phyloP scores from a whole-genome alignment of 2,888 invertebrate genomes.

The Baccha elongata region DNA sequence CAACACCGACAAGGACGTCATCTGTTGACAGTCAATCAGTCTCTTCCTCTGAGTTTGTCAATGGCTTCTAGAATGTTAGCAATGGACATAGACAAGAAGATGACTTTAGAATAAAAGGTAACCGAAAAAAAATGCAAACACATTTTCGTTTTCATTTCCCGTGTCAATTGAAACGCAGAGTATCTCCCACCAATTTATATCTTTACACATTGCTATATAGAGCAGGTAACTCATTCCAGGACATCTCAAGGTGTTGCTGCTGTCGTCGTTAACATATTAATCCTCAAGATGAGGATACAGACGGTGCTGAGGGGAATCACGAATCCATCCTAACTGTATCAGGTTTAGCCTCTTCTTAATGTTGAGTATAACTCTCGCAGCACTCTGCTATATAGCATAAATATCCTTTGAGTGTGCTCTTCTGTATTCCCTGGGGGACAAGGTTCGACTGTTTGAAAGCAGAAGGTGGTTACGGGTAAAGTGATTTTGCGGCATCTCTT shows the following conservation, averaged over 20 bases:
- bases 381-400: conserved; percentile 3
- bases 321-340: conserved; percentile 6
- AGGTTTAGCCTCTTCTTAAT: conserved; percentile 43
- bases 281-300: conserved; percentile 34
- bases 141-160: conserved; percentile 72
- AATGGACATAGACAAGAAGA: conserved; percentile 49
- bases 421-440: conserved; percentile 44
- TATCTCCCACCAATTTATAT: neutral
- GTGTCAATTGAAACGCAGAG: conserved; percentile 45
- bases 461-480: conserved; percentile 68
- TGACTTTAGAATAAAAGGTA: conserved; percentile 18
- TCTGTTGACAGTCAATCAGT: conserved; percentile 72
- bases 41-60: conserved; percentile 30
- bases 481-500: conserved; percentile 72
- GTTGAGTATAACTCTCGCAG: conserved; percentile 42
- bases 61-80: conserved; percentile 30
- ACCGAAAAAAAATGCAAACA: conserved; percentile 33
- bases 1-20: conserved; percentile 35
- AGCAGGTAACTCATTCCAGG: conserved; percentile 20
- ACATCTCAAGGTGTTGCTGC: conserved; percentile 55
- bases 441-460: conserved; percentile 15
- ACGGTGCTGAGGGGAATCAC: neutral
- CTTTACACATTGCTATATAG: neutral
- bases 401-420: conserved; percentile 26
- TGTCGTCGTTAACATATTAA: conserved; percentile 63